Evolutionary conservation across 1,140 invertebrate species (phyloP), one percentile per base, ranked within the genome.

Genomic region (Pseudomyrmex flavicornis): DNA sequence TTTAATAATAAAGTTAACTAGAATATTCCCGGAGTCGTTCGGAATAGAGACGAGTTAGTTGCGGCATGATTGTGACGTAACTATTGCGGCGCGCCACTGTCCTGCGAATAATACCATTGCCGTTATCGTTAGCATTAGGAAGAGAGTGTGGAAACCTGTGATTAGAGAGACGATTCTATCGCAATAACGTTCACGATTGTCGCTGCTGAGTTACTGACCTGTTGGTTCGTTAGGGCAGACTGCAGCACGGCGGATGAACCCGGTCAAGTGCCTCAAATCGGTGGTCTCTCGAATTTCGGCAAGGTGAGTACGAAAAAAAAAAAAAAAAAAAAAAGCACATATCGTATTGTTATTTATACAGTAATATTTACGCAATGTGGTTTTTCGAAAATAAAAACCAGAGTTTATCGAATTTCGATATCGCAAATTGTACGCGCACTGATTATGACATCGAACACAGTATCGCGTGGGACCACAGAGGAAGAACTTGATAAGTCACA

Each of bases 221-320:
- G 91, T 93, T 94, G 93, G 93, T 93, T 93, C 93, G 93, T 93
- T 93, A 97, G 96, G 96, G 96, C 96, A 93, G 96, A 97, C 95
- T 97, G 96, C 91, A 96, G 95, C 93, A 95, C 95, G 92, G 95
- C 95, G 92, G 95, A 95, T 93, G 95, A 96, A 92, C 95, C 96
- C 58, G 96, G 96, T 90, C 96, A 96, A 94, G 95, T 96, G 90
- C 96, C 96, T 85, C 96, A 95, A 89, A 95, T 96, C 86, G 96
- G 96, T 74, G 97, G 97, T 85, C 95, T 97, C 79, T 97, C 96
- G 35, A 95, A 96, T 92, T 97, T 97, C 85, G 97, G 97, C 94
- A 96, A 96, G 96, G 97, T 97, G 93, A 95, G 94, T 93, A 80
- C 75, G 85, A 83, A 69, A 63, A 73, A 74, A 82, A 80, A 62